Conservation (phyloP, 2,113 vertebrate species). For the Heterotis niloticus region DNA sequence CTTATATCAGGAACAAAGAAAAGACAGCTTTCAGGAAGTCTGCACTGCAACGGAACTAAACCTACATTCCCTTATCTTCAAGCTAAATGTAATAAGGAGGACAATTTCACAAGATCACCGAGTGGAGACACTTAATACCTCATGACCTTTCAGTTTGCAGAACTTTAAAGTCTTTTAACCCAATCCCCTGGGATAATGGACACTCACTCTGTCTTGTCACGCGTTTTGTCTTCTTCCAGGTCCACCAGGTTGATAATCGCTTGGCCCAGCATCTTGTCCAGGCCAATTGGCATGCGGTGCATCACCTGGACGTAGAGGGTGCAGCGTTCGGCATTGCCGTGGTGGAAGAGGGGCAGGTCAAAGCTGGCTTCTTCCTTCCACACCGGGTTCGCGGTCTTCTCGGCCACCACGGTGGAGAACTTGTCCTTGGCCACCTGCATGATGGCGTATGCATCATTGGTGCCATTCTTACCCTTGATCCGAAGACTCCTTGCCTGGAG, state of each 20-base stretch:
- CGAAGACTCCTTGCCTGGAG: slow-evolving; percentile 77
- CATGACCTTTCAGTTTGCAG: no score
- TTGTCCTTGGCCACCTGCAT: slow-evolving; percentile 89
- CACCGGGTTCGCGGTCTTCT: slow-evolving; percentile 76
- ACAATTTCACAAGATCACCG: no score
- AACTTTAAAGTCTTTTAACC: no score
- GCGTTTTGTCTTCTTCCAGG: slow-evolving; percentile 62
- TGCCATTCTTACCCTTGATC: slow-evolving; percentile 76
- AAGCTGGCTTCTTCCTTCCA: slow-evolving; percentile 90
- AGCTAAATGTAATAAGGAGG: no score
- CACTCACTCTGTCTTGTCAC: slow-evolving; percentile 74
- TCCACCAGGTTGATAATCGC: slow-evolving; percentile 73
- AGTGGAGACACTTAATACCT: no score
- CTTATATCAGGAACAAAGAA: no score
- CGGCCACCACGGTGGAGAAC: slow-evolving; percentile 81
- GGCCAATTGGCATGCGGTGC: slow-evolving; percentile 83
- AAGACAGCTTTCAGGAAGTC: no score
- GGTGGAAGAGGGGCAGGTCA: slow-evolving; percentile 73
- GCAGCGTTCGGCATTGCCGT: slow-evolving; percentile 40
- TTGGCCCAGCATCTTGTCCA: slow-evolving; percentile 85
- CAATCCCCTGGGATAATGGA: no score
- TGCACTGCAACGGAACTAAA: no score
- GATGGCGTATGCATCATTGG: slow-evolving; percentile 86
- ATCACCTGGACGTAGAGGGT: slow-evolving; percentile 78
- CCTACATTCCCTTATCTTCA: no score